Conservation (phyloP, 2,797 vertebrate genomes). For the Phataginus tricuspis region DNA sequence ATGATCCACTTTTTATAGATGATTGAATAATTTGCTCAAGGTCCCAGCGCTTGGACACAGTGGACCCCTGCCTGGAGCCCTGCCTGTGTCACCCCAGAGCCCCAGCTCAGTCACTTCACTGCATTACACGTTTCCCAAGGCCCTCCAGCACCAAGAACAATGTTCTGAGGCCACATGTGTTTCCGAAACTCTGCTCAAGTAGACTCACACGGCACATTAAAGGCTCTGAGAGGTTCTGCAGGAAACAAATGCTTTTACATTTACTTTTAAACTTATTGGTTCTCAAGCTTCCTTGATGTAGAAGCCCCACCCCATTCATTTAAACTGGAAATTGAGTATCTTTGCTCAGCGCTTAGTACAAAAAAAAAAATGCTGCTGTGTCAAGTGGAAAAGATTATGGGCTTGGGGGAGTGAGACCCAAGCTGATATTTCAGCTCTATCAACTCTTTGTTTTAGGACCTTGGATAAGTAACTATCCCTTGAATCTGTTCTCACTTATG, state of each 20-base stretch:
- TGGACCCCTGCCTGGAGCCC: too few relatives aligned
- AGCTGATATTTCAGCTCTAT: too few relatives aligned
- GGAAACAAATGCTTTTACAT: neutral
- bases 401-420: neutral
- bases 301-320: neutral
- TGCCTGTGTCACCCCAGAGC: neutral
- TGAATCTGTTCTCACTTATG: neutral
- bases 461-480: neutral
- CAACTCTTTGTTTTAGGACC: neutral
- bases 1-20: neutral
- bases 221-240: neutral
- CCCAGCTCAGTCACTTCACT: rapidly evolving
- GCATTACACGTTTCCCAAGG: rapidly evolving
- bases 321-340: neutral
- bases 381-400: neutral
- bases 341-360: neutral
- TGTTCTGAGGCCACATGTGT: neutral
- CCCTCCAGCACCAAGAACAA: neutral
- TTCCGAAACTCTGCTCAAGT: neutral
- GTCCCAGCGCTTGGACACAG: neutral
- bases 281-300: neutral
- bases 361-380: neutral
- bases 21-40: neutral
- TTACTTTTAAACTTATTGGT: neutral
- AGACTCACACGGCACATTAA: neutral